These are phyloP conservation scores for Fulmarus glacialis DNA, from an alignment of 2,113 vertebrate species.

Conservation along the genomic window DNA sequence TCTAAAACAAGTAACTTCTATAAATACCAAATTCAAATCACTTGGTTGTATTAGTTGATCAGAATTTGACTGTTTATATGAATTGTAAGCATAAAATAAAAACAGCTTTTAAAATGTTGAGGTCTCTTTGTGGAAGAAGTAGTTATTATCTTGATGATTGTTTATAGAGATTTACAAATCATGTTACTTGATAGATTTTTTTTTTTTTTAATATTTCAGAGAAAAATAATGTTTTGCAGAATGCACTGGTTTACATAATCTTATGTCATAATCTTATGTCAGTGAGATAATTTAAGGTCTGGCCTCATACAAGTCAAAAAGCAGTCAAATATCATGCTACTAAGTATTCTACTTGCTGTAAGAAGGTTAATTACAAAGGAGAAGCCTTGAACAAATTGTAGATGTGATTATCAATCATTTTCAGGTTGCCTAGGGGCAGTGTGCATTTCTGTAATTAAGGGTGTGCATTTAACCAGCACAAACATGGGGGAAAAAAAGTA, in stretches of 20 bases:
- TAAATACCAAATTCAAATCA: neutral
- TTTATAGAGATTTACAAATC: neutral
- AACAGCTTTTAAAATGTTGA: neutral
- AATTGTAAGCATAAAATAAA: neutral
- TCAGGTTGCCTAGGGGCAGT: neutral
- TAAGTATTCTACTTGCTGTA: neutral
- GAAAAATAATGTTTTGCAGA: neutral
- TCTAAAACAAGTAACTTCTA: neutral
- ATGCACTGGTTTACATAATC: neutral
- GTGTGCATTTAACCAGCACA: neutral
- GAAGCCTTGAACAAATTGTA: constrained; percentile 24
- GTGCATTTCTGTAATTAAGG: constrained; percentile 26
- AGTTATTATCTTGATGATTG: neutral
- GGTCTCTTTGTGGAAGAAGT: neutral
- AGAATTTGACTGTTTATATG: neutral
- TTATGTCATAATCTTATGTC: neutral
- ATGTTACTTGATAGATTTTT: neutral
- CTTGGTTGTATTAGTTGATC: neutral
- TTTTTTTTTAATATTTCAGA: neutral
- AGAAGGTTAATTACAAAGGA: constrained; percentile 16
- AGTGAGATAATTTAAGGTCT: neutral
- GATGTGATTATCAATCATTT: constrained; percentile 7
- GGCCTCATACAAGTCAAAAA: neutral
- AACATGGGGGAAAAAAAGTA: neutral
- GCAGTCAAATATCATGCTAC: neutral